A percentile compares a stretch with the other conserved stretches of the same genome.
phyloP scores from a whole-genome alignment of 2,888 invertebrate species.

The Drosophila picticornis region DNA sequence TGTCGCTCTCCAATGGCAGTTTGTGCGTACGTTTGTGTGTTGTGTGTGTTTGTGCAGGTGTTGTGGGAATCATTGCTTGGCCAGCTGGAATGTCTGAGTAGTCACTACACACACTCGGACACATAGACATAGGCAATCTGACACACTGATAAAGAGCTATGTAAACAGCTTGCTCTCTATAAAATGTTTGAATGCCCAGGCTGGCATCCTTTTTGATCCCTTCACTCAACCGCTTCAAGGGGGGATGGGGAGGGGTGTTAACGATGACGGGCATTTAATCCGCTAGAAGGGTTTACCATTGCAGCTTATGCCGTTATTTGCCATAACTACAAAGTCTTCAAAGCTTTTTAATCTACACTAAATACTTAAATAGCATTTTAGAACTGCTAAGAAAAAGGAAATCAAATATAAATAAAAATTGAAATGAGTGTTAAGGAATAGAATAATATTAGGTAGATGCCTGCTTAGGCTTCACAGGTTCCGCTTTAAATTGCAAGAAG shows the following conservation, averaged over 20 bases:
- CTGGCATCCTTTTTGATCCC: constrained; percentile 68
- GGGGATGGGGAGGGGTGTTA: constrained; percentile 11
- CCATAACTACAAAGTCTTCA: constrained; percentile 39
- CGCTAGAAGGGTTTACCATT: constrained; percentile 40
- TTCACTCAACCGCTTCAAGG: constrained; percentile 23
- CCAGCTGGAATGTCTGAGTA: constrained; percentile 33
- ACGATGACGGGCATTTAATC: constrained; percentile 45
- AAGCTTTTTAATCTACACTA: constrained; percentile 33
- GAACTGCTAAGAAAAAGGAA: not conserved
- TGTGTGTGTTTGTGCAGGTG: constrained; percentile 30
- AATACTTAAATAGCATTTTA: constrained; percentile 20
- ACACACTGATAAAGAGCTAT: constrained; percentile 20
- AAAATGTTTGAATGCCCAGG: constrained; percentile 50
- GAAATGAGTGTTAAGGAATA: not conserved
- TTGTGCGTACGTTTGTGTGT: constrained; percentile 21
- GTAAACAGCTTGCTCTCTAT: constrained; percentile 53
- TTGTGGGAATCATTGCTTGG: constrained; percentile 20
- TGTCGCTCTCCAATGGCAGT: constrained; percentile 1
- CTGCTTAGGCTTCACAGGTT: not conserved
- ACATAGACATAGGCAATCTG: constrained; percentile 10
- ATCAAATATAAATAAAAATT: not conserved
- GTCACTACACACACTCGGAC: constrained; percentile 19
- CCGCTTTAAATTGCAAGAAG: not conserved
- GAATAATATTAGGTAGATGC: not conserved
- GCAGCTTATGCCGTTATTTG: constrained; percentile 26